Evolutionary conservation across 2,888 invertebrate genomes (phyloP), one percentile per base, ranked within the genome.

Genomic region (Temnothorax rugatulus): DNA sequence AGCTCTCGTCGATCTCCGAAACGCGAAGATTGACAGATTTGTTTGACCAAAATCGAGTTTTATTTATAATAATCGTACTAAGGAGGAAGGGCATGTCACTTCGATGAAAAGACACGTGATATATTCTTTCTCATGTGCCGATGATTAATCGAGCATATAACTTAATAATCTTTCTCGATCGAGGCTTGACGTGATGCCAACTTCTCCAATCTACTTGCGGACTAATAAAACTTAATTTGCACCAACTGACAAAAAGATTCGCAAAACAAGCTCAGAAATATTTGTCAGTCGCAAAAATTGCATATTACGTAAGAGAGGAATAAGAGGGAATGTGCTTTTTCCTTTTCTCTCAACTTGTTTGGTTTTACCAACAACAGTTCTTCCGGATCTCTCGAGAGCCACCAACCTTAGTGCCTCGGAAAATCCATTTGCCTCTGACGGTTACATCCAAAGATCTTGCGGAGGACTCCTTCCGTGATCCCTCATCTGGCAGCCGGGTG

Each of bases 91-190:
- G 5, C 54, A 41, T 77, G 29, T 66, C 66, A 54, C 29, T n/a
- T 66, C 41, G 11, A n/a, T 29, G 54, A 77, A 44, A 54, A 18
- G 15, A 13, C n/a, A 44, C 41, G 13, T 66, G 66, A 25, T 41
- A 38, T 9, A 76, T 66, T 64, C 5, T 21, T 29, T 29, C 29
- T 29, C 63, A 7, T 4, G 7, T 47, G 4, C 5, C 59, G 21
- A n/a, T 63, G 77, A 47, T 77, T 68, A 57, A 77, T 77, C 29
- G 29, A 68, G 5, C 44, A 8, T 29, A 2, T 41, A 44, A 15
- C n/a, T 68, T 57, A 34, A 66, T 77, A 57, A 68, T 77, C 29
- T 57, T 57, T 11, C 18, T 44, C 29, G 63, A 76, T 76, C n/a
- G 38, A 21, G 52, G n/a, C 25, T 44, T n/a, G 25, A 74, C 29